Evolutionary conservation across 2,113 vertebrate species (phyloP).

Genomic region (Fulmarus glacialis): DNA sequence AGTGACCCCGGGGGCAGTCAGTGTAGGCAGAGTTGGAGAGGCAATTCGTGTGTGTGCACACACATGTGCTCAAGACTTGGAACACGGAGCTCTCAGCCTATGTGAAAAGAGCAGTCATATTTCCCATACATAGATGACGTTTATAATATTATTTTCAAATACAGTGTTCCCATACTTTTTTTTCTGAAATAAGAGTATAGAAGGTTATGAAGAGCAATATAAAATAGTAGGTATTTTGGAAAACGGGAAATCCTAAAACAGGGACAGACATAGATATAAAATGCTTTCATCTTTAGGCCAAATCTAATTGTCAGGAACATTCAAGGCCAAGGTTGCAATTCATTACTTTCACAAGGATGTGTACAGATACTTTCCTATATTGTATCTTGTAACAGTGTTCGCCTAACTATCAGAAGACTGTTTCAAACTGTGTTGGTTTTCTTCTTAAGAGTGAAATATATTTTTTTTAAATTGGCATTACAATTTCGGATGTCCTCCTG

Average conservation of each 20-base stretch:
- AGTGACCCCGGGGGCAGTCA: neutral
- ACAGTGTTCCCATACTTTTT: neutral
- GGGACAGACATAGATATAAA: neutral
- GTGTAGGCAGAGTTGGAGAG: neutral
- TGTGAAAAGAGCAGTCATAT: neutral
- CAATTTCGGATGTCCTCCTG: neutral
- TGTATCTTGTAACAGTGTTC: neutral
- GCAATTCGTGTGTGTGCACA: rapidly evolving
- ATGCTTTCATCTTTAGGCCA: neutral
- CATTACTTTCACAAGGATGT: neutral
- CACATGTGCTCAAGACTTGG: neutral
- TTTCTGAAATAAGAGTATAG: neutral
- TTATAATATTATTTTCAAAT: neutral
- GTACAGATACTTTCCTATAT: neutral
- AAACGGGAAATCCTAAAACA: neutral
- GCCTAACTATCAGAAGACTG: neutral
- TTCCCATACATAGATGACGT: neutral
- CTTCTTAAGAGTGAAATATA: neutral
- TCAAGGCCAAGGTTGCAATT: neutral
- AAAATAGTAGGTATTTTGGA: neutral
- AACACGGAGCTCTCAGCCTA: neutral
- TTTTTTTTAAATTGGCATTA: neutral
- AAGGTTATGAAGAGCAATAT: neutral
- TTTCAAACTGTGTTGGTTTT: neutral
- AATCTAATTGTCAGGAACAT: neutral